Conservation (phyloP, 2,888 invertebrate species). For the Arrhopalites spinosus region DNA sequence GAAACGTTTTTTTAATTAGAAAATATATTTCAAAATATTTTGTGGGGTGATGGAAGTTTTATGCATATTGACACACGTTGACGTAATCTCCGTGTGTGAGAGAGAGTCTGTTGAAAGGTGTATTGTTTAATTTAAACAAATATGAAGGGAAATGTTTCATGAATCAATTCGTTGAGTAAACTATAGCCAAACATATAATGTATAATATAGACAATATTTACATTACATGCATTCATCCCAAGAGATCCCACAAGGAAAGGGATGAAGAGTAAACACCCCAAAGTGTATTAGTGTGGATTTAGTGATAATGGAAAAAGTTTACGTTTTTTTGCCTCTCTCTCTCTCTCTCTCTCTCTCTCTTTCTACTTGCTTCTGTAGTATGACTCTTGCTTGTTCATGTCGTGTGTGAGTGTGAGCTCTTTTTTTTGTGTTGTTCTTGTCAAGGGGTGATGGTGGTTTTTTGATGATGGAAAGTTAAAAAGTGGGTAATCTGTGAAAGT, state of each 20-base stretch:
- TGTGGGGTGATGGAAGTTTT: too few species aligned
- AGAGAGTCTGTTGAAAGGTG: neutral
- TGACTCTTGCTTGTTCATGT: too few species aligned
- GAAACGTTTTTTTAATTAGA: too few species aligned
- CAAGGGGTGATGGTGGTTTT: neutral
- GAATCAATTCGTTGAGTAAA: slow-evolving; percentile 11
- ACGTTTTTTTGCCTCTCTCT: neutral
- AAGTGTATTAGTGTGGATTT: slow-evolving; percentile 37
- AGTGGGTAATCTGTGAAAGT: slow-evolving; percentile 41
- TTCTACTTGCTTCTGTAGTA: too few species aligned
- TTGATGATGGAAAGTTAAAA: slow-evolving; percentile 31
- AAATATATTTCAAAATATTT: too few species aligned
- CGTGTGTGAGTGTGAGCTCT: neutral
- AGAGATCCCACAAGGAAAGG: neutral
- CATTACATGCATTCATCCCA: slow-evolving; percentile 1
- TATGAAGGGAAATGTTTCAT: neutral
- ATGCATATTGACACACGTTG: too few species aligned
- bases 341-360: neutral
- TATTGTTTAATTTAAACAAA: slow-evolving; percentile 7
- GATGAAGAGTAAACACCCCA: slow-evolving; percentile 24
- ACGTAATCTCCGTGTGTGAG: too few species aligned
- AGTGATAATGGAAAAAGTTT: slow-evolving; percentile 37
- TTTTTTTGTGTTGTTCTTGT: neutral
- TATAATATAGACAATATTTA: neutral
- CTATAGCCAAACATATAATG: neutral